phyloP scores from a whole-genome alignment of 1,140 invertebrate genomes.

The Pseudomyrmex sp. region DNA sequence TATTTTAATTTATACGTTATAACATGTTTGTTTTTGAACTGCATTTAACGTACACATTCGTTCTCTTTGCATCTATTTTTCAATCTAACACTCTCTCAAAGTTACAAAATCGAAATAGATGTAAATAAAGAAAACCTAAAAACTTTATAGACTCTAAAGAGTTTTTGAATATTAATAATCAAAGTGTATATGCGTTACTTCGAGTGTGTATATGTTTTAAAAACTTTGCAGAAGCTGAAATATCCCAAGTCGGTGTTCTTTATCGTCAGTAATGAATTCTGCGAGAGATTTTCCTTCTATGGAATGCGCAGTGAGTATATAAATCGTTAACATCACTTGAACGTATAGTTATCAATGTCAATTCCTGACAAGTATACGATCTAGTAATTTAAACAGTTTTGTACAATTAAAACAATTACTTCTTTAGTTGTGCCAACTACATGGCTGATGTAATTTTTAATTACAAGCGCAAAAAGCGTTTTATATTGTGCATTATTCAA shows the following conservation, averaged over 20 bases:
- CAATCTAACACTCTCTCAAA: too few relatives aligned
- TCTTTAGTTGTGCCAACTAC: not conserved
- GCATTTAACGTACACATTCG: too few relatives aligned
- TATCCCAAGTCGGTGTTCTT: constrained; percentile 97
- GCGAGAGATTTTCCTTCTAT: constrained; percentile 98
- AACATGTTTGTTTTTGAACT: too few relatives aligned
- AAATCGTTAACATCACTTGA: constrained; percentile 26
- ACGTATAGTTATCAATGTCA: constrained; percentile 15
- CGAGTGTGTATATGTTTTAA: not conserved
- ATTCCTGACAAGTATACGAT: not conserved
- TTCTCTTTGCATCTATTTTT: too few relatives aligned
- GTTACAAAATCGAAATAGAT: too few relatives aligned
- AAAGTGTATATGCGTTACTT: too few relatives aligned
- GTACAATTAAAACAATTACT: constrained; percentile 27
- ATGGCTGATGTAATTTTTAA: not conserved
- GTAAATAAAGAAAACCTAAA: too few relatives aligned
- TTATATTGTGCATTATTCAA: not conserved
- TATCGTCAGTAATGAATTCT: constrained; percentile 98
- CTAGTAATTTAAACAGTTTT: constrained; percentile 21
- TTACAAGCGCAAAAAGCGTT: not conserved
- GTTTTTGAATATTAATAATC: too few relatives aligned
- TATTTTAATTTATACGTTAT: too few relatives aligned
- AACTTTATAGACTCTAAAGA: too few relatives aligned
- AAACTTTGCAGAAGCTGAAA: constrained; percentile 88
- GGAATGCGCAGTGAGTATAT: constrained; percentile 95